Base-by-base conservation (phyloP, 2,888 invertebrate genomes). In the Hedychridium roseum region DNA sequence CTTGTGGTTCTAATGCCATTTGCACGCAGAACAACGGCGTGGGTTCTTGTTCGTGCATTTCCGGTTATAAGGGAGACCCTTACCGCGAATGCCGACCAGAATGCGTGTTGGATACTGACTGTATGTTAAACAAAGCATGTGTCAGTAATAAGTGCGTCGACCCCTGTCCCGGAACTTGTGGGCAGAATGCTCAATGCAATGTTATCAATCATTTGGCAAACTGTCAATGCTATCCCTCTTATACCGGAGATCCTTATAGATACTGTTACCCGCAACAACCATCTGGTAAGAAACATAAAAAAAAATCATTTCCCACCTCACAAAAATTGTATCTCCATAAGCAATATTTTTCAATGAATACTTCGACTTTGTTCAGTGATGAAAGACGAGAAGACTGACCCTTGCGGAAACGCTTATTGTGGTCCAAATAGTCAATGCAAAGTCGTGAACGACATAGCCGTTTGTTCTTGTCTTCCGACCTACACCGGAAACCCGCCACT, bases 61-160 rank as follows among this genome's bases (percentile, higher is more conserved):
- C 88, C 2, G 88, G 86, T 63, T 92, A 88, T 65, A n/a, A n/a
- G n/a, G 83, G 88, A 38, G 91, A 91, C 40, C 85, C 85, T 56
- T 91, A 92, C 38, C 91, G 91, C 7, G 84, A 50, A 14, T 93
- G 94, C 74, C 82, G 90, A 54, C 93, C 93, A 3, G 91, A 93
- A 76, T 94, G 94, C 74, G 84, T 90, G 3, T 89, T 90, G 14
- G 92, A 89, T 71, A 88, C 90, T 3, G 92, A 93, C 80, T 94
- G 94, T 79, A 83, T 89, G 18, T 74, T 83, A 5, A 89, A 90
- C 50, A 87, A 86, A 64, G 92, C 93, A 26, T 94, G 94, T 68
- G 83, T 91, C 15, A 89, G 90, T 72, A 88, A 90, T 12, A 89
- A 87, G 80, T 94, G 94, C 74, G 54, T 74, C 23, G 80, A 82